phyloP scores from a whole-genome alignment of 2,888 invertebrate genomes.

The Synergus itoensis region DNA sequence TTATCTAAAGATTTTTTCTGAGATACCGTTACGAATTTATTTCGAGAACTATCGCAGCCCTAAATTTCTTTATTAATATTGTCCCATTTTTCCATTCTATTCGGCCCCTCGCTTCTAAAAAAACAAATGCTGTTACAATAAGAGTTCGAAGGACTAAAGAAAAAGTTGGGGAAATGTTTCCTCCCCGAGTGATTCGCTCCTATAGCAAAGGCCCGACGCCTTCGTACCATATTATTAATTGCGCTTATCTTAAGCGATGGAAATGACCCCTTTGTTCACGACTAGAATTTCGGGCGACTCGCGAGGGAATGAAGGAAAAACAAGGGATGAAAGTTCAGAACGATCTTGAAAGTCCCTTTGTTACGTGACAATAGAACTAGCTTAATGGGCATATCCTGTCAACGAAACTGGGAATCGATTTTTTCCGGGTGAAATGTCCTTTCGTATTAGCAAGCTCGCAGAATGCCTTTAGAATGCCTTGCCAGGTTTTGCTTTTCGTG shows the following conservation, averaged over 20 bases:
- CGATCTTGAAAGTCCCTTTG: slow-evolving; percentile 57
- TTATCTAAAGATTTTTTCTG: neutral
- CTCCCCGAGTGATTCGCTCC: slow-evolving; percentile 45
- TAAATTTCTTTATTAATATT: neutral
- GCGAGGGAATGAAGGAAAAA: slow-evolving; percentile 50
- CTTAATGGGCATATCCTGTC: slow-evolving; percentile 59
- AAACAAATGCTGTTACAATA: slow-evolving; percentile 28
- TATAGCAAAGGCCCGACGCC: slow-evolving; percentile 42
- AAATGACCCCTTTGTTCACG: slow-evolving; percentile 54
- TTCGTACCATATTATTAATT: slow-evolving; percentile 56
- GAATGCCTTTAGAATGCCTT: neutral
- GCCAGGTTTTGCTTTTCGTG: slow-evolving; percentile 27
- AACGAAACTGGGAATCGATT: slow-evolving; percentile 54
- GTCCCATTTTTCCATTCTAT: slow-evolving; percentile 65
- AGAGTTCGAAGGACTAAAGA: neutral
- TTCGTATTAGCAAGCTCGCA: neutral
- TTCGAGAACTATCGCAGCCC: neutral
- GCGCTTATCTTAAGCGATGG: slow-evolving; percentile 54
- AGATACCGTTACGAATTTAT: neutral
- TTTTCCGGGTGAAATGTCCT: slow-evolving; percentile 18
- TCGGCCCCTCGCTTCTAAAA: slow-evolving; percentile 41
- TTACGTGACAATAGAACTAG: slow-evolving; percentile 56
- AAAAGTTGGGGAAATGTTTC: slow-evolving; percentile 44
- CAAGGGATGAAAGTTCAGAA: slow-evolving; percentile 56
- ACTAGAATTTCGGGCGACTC: slow-evolving; percentile 44